phyloP scores from a whole-genome alignment of 2,113 vertebrate species.

The Tympanuchus pallidicinctus region DNA sequence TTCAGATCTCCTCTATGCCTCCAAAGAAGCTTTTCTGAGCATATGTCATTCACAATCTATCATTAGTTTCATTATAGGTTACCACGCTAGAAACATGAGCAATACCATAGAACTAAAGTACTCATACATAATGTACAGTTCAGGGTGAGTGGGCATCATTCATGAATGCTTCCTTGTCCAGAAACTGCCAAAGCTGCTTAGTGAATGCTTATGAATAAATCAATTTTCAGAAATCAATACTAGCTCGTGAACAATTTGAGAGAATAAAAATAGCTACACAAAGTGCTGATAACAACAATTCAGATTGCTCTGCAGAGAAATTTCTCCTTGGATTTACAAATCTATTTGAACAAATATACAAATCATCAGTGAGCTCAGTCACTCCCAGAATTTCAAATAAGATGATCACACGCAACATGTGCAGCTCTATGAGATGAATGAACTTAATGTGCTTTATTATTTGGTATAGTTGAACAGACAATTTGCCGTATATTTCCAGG shows the following conservation, averaged over 20 bases:
- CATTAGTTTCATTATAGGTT: background rate
- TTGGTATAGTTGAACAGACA: background rate
- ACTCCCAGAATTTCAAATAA: background rate
- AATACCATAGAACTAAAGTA: background rate
- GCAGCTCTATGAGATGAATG: background rate
- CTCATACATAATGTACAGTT: rapidly evolving
- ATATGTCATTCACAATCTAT: background rate
- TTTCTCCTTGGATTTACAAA: background rate
- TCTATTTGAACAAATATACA: background rate
- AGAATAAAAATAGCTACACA: background rate
- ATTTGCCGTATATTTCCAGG: background rate
- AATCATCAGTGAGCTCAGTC: background rate
- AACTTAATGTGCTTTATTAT: background rate
- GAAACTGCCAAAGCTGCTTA: background rate
- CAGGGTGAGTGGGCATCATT: background rate
- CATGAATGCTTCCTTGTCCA: background rate
- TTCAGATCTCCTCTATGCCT: background rate
- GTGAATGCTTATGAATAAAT: background rate
- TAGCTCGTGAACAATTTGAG: background rate
- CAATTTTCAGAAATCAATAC: background rate
- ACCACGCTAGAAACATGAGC: background rate
- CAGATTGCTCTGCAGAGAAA: background rate
- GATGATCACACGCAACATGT: background rate
- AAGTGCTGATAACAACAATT: background rate
- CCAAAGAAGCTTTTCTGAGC: background rate